Conservation (phyloP, 2,113 vertebrate species). For the Xenopus laevis region DNA sequence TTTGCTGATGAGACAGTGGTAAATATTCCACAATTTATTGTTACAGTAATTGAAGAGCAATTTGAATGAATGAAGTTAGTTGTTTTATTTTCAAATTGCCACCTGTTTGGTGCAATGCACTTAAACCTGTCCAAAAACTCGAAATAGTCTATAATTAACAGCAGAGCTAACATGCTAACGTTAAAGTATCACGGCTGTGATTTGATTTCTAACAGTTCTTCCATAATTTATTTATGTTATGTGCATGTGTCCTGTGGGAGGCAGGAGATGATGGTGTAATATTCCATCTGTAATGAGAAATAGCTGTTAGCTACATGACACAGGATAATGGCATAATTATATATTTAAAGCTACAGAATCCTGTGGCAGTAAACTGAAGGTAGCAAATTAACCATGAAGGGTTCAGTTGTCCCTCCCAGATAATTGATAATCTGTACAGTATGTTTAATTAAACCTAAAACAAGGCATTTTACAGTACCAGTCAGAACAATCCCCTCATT, state of each 20-base stretch:
- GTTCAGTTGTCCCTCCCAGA: no score
- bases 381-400: no score
- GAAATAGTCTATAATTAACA: constrained; percentile 23
- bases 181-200: constrained; percentile 27
- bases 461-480: no score
- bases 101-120: constrained; percentile 30
- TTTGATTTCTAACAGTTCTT: constrained; percentile 33
- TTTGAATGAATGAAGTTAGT: constrained; percentile 44
- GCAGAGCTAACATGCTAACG: constrained; percentile 30
- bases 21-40: constrained; percentile 49
- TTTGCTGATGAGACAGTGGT: constrained; percentile 36
- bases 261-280: constrained; percentile 37
- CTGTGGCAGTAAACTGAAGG: background rate
- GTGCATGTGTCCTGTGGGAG: constrained; percentile 21
- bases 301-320: constrained; percentile 20
- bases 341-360: constrained; percentile 28
- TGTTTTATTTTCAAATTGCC: constrained; percentile 29
- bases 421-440: no score
- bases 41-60: constrained; percentile 39
- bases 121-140: constrained; percentile 5
- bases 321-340: constrained; percentile 16
- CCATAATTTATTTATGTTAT: constrained; percentile 43
- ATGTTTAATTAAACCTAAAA: no score
- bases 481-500: no score
- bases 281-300: constrained; percentile 47